Evolutionary conservation across 1,140 invertebrate species (phyloP), one percentile per base, ranked within the genome.

Genomic region (Scaptomyza graminum): DNA sequence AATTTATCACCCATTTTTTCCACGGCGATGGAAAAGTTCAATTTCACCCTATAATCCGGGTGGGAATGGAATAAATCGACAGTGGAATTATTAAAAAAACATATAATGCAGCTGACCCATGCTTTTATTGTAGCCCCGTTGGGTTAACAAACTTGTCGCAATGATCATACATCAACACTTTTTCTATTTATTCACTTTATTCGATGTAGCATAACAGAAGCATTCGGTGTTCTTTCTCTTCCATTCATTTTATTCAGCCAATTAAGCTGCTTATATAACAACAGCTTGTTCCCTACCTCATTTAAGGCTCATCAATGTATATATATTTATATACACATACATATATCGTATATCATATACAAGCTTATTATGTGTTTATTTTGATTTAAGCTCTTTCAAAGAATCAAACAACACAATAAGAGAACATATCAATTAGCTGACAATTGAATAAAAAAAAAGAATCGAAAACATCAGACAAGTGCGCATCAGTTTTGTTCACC

Each of bases 71-170:
- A 22, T 22, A 22, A 22, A 22, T 22, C 18, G 18, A 22, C 18
- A 1, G 4, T 22, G 18, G 0, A 1, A 3, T 22, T 22, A 22
- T 22, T 22, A 1, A 22, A n/a, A n/a, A n/a, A n/a, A n/a, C n/a
- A n/a, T n/a, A n/a, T n/a, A n/a, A n/a, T n/a, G 61, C 22, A 39
- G 60, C 34, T 51, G 50, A 51, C 52, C 55, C 51, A 39, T 50
- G 47, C 16, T 11, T 52, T 25, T 11, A 13, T n/a, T 11, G 28
- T 67, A 18, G 55, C 56, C 44, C 46, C 61, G n/a, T 22, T 70
- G 68, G 81, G 81, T 84, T 77, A 85, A 85, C 81, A 84, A 84
- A 81, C 81, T 85, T 84, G 63, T 70, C 64, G 25, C 60, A 49
- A 37, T 50, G 59, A 67, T 71, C 50, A 74, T 74, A 84, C 80